Base-by-base conservation (phyloP, 2,113 vertebrate genomes). In the Gadus chalcogrammus region DNA sequence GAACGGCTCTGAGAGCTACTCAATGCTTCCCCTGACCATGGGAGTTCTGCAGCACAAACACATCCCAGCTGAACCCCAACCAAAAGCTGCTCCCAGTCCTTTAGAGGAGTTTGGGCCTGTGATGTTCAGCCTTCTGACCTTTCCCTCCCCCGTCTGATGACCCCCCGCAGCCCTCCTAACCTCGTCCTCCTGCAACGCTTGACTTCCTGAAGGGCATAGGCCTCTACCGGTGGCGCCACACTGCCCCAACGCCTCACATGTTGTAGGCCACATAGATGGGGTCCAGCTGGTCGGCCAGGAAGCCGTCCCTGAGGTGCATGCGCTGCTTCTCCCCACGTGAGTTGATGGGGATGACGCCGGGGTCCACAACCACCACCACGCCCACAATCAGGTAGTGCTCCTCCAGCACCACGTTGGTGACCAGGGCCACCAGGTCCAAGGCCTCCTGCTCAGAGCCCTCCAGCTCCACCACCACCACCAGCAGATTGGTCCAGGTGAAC, bases 221-320 rank as follows among this genome's bases (percentile, higher is more conserved):
- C 38, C 24, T 24, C 24, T 24, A 24, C 24, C 24, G 52, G 52
- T 53, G 55, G 11, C 38, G 38, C 11, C 38, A 42, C 38, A 11
- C 38, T 42, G 24, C 11, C 11, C 38, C 38, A 42, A 60, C 55
- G n/a, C 72, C 3, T 83, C 81, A 99, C 94, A 99, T 99, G 86
- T 98, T 98, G 89, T 98, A 99, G 71, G 97, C 97, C 79, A 99
- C 96, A 0, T 99, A 98, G 85, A 99, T 96, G 59, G 97, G 97
- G 90, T 99, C 97, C 87, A 99, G 87, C 85, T 99, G 96, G 88
- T 99, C 97, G 0, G 96, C 96, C 70, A 98, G 91, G 87, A 99
- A 98, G 67, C 96, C 97, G 0, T 98, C 96, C 7, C 96, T 92
- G 83, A 99, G 92, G 91, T 99, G 97, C 97, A 97, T 98, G 38